Percentiles rank a stretch among this genome's conserved stretches.
Evolutionary conservation across 2,797 vertebrate genomes (phyloP).

Genomic region (Hoplostethus mediterraneus): DNA sequence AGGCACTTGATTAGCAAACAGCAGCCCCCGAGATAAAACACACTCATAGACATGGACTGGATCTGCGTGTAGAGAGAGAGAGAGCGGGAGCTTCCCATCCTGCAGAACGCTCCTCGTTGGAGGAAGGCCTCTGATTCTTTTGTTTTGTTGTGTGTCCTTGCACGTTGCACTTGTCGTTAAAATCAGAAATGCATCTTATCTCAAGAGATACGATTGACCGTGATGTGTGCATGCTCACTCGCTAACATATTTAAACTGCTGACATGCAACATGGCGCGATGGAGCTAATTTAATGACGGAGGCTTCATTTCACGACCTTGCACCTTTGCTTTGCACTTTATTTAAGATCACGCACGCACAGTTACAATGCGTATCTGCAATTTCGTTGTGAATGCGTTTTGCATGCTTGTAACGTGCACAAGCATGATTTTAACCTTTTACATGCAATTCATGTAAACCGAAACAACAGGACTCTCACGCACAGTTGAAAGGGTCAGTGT

Average conservation of each 20-base stretch:
- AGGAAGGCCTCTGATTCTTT: slow-evolving; percentile 28
- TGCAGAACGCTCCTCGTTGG: no score
- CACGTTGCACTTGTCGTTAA: slow-evolving; percentile 20
- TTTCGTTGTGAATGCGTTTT: background rate
- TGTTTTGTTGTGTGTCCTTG: slow-evolving; percentile 21
- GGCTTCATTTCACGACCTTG: slow-evolving; percentile 1
- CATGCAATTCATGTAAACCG: slow-evolving; percentile 7
- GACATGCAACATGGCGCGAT: background rate
- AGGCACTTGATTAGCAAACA: slow-evolving; percentile 84
- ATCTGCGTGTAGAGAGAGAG: slow-evolving; percentile 77
- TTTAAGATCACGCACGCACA: no score
- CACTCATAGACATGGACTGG: slow-evolving; percentile 60
- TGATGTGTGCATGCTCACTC: no score
- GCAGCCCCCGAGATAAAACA: slow-evolving; percentile 77
- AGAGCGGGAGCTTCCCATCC: slow-evolving; percentile 33
- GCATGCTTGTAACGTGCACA: slow-evolving; percentile 12
- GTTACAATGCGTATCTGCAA: no score
- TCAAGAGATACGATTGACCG: no score
- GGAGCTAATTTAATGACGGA: background rate
- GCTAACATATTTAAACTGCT: no score
- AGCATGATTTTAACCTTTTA: slow-evolving; percentile 28
- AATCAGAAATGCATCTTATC: slow-evolving; percentile 5
- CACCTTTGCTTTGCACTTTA: slow-evolving; percentile 1
- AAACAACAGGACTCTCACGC: slow-evolving; percentile 3
- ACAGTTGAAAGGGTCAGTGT: background rate